A percentile compares a stretch with the other conserved stretches of the same genome.
phyloP scores from a whole-genome alignment of 1,140 invertebrate species.

The Zaprionus ghesquierei region DNA sequence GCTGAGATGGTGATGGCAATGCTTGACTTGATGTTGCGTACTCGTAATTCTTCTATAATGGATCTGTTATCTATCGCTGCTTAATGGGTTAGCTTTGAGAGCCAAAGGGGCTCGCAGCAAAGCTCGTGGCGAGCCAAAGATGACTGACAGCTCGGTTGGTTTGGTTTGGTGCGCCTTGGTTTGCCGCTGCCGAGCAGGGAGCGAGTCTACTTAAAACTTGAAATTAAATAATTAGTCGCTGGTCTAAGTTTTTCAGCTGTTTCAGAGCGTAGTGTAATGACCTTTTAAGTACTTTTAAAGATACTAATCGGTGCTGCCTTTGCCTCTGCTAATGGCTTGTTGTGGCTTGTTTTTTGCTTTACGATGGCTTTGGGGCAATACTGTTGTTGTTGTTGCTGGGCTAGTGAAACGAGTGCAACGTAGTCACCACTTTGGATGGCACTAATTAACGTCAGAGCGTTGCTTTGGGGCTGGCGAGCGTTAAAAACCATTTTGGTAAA shows the following conservation, averaged over 20 bases:
- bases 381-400: constrained; percentile 23
- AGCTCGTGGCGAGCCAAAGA: constrained; percentile 23
- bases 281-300: constrained; percentile 81
- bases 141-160: constrained; percentile 58
- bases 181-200: neutral
- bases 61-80: constrained; percentile 75
- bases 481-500: constrained; percentile 63
- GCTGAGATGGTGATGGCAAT: constrained; percentile 7
- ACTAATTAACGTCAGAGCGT: constrained; percentile 74
- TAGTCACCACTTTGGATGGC: constrained; percentile 65
- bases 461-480: constrained; percentile 51
- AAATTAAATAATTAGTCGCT: constrained; percentile 81
- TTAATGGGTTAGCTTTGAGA: constrained; percentile 65
- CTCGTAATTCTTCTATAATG: constrained; percentile 81
- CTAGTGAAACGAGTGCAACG: constrained; percentile 51
- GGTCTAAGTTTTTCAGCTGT: constrained; percentile 57
- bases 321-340: constrained; percentile 49
- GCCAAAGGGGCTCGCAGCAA: constrained; percentile 33
- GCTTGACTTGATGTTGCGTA: constrained; percentile 58
- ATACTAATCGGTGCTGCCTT: constrained; percentile 74
- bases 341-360: constrained; percentile 32
- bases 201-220: constrained; percentile 72
- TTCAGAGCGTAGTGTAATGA: constrained; percentile 59
- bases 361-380: neutral
- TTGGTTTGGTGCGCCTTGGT: neutral